These are phyloP conservation scores for Xestia xanthographa DNA, from an alignment of 2,888 invertebrate species.

Conservation along the genomic window DNA sequence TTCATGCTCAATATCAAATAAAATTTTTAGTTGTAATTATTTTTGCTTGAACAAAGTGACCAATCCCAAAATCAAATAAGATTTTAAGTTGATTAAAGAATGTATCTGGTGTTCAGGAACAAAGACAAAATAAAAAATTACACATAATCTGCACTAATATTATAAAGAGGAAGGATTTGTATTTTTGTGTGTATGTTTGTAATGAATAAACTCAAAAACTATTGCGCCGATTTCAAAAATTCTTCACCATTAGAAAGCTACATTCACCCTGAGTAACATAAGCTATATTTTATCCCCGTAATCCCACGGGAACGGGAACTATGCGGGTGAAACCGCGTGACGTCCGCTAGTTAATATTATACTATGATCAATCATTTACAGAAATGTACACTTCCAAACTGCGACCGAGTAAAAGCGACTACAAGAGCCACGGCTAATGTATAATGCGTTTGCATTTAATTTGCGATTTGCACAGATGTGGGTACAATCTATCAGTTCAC, in stretches of 20 bases:
- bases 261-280: too few relatives aligned
- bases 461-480: background rate
- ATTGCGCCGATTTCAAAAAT: too few relatives aligned
- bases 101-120: background rate
- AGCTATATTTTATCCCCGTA: too few relatives aligned
- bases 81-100: background rate
- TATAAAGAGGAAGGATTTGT: too few relatives aligned
- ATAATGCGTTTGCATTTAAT: background rate
- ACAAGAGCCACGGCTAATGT: slow-evolving; percentile 15
- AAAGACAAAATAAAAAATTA: background rate
- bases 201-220: too few relatives aligned
- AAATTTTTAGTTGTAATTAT: background rate
- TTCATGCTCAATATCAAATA: background rate
- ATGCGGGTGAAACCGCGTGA: too few relatives aligned
- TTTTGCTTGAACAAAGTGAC: background rate
- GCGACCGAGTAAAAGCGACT: background rate
- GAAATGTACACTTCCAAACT: background rate
- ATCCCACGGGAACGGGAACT: too few relatives aligned
- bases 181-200: too few relatives aligned
- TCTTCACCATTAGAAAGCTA: too few relatives aligned
- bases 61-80: background rate
- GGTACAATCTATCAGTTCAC: background rate
- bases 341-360: too few relatives aligned
- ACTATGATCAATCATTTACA: background rate
- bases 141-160: background rate